Conservation (phyloP, 2,888 invertebrate genomes). For the Drosophila merina region DNA sequence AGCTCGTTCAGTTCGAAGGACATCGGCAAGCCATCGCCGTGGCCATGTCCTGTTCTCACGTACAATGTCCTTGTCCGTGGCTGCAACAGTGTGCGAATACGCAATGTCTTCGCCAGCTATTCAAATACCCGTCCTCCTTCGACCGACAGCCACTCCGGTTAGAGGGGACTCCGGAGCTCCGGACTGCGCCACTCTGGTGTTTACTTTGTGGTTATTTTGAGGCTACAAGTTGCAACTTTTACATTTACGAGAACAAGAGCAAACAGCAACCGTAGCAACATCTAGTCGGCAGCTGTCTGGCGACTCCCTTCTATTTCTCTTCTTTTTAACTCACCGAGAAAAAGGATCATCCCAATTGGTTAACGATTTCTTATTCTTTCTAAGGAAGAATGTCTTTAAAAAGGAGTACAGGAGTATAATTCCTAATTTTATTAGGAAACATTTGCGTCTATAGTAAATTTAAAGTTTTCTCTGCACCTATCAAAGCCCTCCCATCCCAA, state of each 20-base stretch:
- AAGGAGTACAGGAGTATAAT: background rate
- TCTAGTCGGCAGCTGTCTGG: constrained; percentile 21
- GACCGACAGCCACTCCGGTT: constrained; percentile 21
- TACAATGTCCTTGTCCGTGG: constrained; percentile 64
- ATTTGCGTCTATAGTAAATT: background rate
- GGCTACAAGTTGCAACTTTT: constrained; percentile 78
- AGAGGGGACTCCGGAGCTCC: constrained; percentile 12
- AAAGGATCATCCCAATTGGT: background rate
- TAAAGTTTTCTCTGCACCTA: background rate
- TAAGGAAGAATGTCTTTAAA: background rate
- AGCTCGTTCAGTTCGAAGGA: constrained; percentile 32
- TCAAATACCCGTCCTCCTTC: constrained; percentile 65
- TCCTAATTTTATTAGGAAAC: background rate
- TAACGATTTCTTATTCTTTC: background rate
- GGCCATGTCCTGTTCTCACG: constrained; percentile 37
- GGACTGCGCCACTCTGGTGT: constrained; percentile 64
- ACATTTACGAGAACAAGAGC: constrained; percentile 54
- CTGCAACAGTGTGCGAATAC: constrained; percentile 42
- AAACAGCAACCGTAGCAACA: constrained; percentile 45
- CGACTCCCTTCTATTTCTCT: constrained; percentile 8
- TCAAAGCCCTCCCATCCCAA: background rate
- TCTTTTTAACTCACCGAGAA: background rate
- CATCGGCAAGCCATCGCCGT: constrained; percentile 34
- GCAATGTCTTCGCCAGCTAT: constrained; percentile 60
- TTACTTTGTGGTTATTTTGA: constrained; percentile 79